Evolutionary conservation across 92 coral and sea anemone species (phyloP), one percentile per base, ranked within the genome.

Genomic region (Plumapathes pennacea): DNA sequence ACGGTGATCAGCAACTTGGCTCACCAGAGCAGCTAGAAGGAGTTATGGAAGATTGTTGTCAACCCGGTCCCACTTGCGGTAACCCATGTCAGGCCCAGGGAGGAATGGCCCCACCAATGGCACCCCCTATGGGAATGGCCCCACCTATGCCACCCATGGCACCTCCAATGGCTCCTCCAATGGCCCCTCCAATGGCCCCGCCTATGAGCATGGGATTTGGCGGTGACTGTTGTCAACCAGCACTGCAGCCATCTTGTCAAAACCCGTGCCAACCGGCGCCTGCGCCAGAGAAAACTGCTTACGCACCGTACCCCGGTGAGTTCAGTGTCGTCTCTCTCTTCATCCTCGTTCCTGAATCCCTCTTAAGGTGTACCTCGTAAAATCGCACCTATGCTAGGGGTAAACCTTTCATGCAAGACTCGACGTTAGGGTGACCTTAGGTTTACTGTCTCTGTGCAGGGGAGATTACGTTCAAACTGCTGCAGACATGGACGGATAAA

Each of bases 401-500:
- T 34, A 34, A 34, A 34, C n/a, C n/a, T n/a, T n/a, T n/a, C n/a
- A n/a, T n/a, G n/a, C n/a, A n/a, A n/a, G n/a, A n/a, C n/a, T n/a
- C n/a, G n/a, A n/a, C n/a, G n/a, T n/a, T n/a, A n/a, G n/a, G n/a
- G n/a, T n/a, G n/a, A n/a, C n/a, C n/a, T n/a, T n/a, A n/a, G n/a
- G n/a, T n/a, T n/a, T n/a, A n/a, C n/a, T n/a, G n/a, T n/a, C 20
- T 1, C 12, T 23, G 55, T 52, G 8, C 74, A 90, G 97, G 97
- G 41, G 97, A 91, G 64, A 91, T 91, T 50, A 87, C 96, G 20
- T 74, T 92, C 67, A 88, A 87, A 29, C 80, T 92, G 20, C 68
- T 56, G 66, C 85, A 84, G 64, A 75, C 80, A 30, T 92, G 96
- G 96, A 62, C 84, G 51, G 36, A 81, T n/a, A 86, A 88, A 50